Percentiles rank a stretch among this genome's conserved stretches.
Conservation (phyloP, 2,888 invertebrate species). For the Ophioninae sp. region DNA sequence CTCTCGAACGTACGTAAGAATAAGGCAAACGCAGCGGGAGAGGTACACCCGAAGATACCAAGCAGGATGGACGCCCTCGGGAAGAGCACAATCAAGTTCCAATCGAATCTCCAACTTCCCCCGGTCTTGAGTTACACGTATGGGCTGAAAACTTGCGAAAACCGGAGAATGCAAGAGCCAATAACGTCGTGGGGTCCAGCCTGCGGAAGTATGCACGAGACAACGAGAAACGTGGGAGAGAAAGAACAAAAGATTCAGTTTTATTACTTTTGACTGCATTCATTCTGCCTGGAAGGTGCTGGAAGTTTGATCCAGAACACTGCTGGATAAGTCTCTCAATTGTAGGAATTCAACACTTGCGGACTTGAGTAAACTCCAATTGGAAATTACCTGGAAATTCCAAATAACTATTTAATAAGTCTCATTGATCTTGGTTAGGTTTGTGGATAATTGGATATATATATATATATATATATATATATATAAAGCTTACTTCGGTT, state of each 20-base stretch:
- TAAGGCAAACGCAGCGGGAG: slow-evolving; percentile 62
- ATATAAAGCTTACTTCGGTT: neutral
- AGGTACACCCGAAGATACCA: slow-evolving; percentile 43
- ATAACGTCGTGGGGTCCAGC: slow-evolving; percentile 25
- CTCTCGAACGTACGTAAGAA: slow-evolving; percentile 35
- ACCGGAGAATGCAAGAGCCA: slow-evolving; percentile 36
- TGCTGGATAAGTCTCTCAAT: too few relatives aligned
- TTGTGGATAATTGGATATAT: too few relatives aligned
- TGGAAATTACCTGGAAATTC: too few relatives aligned
- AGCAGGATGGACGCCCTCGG: slow-evolving; percentile 14
- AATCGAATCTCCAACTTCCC: slow-evolving; percentile 65
- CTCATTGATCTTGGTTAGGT: too few relatives aligned
- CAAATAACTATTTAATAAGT: too few relatives aligned
- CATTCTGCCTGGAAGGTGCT: neutral
- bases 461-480: too few relatives aligned
- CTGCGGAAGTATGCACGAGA: slow-evolving; percentile 8
- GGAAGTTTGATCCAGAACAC: too few relatives aligned
- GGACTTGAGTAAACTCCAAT: too few relatives aligned
- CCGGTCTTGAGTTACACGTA: slow-evolving; percentile 48
- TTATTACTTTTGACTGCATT: slow-evolving; percentile 3
- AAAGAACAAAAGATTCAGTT: neutral
- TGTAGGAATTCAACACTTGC: too few relatives aligned
- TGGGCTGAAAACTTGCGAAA: slow-evolving; percentile 35
- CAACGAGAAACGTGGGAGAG: slow-evolving; percentile 8
- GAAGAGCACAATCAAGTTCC: slow-evolving; percentile 52